Base-by-base conservation (phyloP, 2,888 invertebrate species). In the Hoplodrina blanda region DNA sequence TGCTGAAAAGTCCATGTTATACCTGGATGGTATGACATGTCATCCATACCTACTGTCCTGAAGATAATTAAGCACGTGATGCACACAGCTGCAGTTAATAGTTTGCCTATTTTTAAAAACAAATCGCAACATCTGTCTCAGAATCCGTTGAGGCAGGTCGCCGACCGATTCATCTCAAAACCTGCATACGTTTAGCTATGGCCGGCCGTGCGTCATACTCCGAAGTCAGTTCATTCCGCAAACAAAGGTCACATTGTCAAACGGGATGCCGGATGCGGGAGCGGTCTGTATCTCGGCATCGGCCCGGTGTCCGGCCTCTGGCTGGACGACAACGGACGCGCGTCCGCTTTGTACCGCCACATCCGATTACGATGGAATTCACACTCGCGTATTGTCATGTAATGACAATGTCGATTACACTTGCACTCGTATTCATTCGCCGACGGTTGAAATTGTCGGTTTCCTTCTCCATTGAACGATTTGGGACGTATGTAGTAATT, bases 361-460 rank as follows among this genome's bases (percentile, higher is more conserved):
- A 90, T 91, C 90, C 92, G 90, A 91, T 89, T 90, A 91, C 91
- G 83, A 80, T 88, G 92, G 92, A 91, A 94, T 94, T 90, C 89
- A 89, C 89, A 85, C 87, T 82, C 70, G 77, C 79, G 82, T 83
- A 85, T 88, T 85, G 87, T 89, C 77, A 80, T 84, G 78, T 82
- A 78, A 84, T 75, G 75, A 75, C 83, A 80, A 75, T 84, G 78
- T 67, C 52, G 68, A 78, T 69, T 80, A 73, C 74, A 80, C 73
- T 81, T 68, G 70, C 73, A 73, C 64, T 78, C 64, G 44, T 50
- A 80, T 62, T 73, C 74, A 79, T 67, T 62, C 61, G 46, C 63
- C 50, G 56, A 59, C 61, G 19, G 66, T 55, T 13, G 25, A 73
- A 82, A 79, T 83, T 74, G 79, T n/a, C 62, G 41, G 80, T 74